These are phyloP conservation scores for Ptilorrhoa leucosticta DNA, from an alignment of 2,113 vertebrate genomes.

Conservation along the genomic window DNA sequence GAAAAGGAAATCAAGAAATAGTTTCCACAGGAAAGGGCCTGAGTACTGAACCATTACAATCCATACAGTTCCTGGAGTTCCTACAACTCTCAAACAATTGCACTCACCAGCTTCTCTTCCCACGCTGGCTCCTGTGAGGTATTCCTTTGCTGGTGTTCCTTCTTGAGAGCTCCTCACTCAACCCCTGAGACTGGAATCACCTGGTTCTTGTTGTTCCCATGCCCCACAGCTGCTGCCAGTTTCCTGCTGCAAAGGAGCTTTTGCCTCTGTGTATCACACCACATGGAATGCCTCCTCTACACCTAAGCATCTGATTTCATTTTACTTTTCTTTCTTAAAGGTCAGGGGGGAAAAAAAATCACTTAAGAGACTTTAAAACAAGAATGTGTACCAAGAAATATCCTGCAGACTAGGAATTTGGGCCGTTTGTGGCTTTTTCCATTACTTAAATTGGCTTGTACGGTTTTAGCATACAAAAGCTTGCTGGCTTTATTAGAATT, in stretches of 20 bases:
- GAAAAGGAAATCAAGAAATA: slow-evolving; percentile 1
- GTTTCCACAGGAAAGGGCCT: neutral
- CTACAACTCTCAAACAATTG: neutral
- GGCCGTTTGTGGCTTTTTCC: neutral
- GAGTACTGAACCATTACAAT: neutral
- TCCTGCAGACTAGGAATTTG: neutral
- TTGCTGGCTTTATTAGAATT: neutral
- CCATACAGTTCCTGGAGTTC: neutral
- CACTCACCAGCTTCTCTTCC: neutral
- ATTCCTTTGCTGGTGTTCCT: neutral
- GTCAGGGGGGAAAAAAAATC: no score
- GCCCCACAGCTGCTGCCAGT: neutral
- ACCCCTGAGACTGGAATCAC: neutral
- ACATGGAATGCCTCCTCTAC: neutral
- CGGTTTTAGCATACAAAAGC: neutral
- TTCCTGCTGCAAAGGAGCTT: neutral
- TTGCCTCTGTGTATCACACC: neutral
- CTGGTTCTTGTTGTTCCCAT: neutral
- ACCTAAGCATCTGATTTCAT: neutral
- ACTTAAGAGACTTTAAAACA: neutral
- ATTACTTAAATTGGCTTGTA: neutral
- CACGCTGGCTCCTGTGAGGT: neutral
- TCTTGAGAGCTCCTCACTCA: neutral
- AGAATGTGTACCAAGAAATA: neutral
- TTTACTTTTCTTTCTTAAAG: neutral